A percentile compares a stretch with the other conserved stretches of the same genome.
Conservation (phyloP, 2,797 vertebrate genomes). For the Halcyon leucocephala region DNA sequence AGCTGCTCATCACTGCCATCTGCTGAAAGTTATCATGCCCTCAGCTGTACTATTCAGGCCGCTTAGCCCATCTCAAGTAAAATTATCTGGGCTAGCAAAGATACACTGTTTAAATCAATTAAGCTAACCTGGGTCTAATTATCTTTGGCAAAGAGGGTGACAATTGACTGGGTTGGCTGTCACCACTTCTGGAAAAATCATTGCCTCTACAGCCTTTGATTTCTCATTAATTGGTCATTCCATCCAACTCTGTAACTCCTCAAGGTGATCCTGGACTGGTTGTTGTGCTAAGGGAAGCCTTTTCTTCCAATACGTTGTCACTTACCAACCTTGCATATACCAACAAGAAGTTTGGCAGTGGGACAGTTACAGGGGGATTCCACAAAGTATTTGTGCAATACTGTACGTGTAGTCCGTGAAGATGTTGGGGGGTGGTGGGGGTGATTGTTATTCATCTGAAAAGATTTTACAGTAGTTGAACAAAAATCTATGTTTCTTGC, state of each 20-base stretch:
- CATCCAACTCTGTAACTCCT: background rate
- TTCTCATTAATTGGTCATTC: background rate
- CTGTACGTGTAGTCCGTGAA: fast-evolving
- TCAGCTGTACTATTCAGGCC: background rate
- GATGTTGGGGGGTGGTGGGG: fast-evolving
- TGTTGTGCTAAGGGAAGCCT: background rate
- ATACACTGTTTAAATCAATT: background rate
- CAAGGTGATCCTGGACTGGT: background rate
- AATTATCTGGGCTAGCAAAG: background rate
- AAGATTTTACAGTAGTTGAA: background rate
- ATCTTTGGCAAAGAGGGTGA: background rate
- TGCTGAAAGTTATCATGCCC: background rate
- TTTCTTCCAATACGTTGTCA: background rate
- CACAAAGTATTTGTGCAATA: background rate
- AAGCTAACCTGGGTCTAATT: background rate
- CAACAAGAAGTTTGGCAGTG: background rate
- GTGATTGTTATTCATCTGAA: background rate
- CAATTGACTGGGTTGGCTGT: background rate
- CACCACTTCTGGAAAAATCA: background rate
- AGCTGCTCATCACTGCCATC: background rate
- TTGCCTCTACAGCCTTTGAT: background rate
- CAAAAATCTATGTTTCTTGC: background rate
- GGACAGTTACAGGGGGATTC: background rate
- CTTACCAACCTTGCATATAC: fast-evolving
- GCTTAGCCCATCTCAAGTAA: background rate